phyloP scores from a whole-genome alignment of 1,140 invertebrate species.

The Psilanteris sp. region DNA sequence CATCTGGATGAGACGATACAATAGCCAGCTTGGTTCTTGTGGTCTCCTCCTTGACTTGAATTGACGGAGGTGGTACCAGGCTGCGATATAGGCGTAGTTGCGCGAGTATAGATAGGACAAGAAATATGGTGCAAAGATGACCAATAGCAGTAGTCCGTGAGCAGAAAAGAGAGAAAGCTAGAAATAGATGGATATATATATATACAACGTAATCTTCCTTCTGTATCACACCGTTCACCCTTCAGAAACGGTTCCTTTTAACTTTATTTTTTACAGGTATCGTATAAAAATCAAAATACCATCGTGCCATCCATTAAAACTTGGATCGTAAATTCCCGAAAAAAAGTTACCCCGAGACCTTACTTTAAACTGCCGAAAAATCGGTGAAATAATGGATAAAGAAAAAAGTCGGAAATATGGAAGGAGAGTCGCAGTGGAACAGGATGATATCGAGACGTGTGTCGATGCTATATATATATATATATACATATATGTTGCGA shows the following conservation, averaged over 20 bases:
- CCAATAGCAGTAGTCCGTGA: constrained; percentile 67
- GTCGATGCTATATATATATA: too few species aligned
- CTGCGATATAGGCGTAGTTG: constrained; percentile 67
- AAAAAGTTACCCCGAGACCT: constrained; percentile 18
- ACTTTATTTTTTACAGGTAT: constrained; percentile 34
- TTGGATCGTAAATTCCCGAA: constrained; percentile 35
- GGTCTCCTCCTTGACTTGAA: constrained; percentile 5
- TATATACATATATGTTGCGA: too few species aligned
- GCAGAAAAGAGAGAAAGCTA: constrained; percentile 34
- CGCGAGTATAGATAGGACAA: constrained; percentile 71
- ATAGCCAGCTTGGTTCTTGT: constrained; percentile 54
- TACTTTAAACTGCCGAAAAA: constrained; percentile 29
- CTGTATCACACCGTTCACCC: constrained; percentile 16
- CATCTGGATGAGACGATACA: constrained; percentile 68
- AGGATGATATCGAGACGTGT: constrained; percentile 31
- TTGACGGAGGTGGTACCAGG: constrained; percentile 53
- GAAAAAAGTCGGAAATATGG: constrained; percentile 24
- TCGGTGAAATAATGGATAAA: constrained; percentile 15
- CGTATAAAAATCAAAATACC: constrained; percentile 42
- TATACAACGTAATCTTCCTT: constrained; percentile 32
- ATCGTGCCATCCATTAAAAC: constrained; percentile 38
- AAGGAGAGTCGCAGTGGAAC: constrained; percentile 18
- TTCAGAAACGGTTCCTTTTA: constrained; percentile 21
- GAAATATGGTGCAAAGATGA: constrained; percentile 74
- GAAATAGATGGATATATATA: constrained; percentile 49